These are phyloP conservation scores for Clarias macrocephalus DNA, from an alignment of 2,113 vertebrate genomes.

Conservation along the genomic window DNA sequence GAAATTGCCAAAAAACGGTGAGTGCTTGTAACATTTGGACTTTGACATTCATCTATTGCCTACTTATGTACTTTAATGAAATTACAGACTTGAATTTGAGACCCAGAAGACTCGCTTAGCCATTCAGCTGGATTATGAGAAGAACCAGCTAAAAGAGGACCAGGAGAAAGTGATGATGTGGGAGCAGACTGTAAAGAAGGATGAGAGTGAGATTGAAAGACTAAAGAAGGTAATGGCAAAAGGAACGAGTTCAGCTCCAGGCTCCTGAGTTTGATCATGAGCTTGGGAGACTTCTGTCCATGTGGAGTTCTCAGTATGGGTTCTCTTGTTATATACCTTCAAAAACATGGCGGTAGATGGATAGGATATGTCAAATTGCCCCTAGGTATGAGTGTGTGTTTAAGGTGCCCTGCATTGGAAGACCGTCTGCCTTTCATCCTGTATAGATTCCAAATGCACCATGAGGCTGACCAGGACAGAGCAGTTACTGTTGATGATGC, in stretches of 20 bases:
- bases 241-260: background rate
- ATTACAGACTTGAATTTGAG: conserved; percentile 75
- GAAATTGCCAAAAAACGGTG: conserved; percentile 95
- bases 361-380: background rate
- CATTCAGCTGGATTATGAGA: conserved; percentile 92
- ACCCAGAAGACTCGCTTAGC: conserved; percentile 93
- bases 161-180: conserved; percentile 94
- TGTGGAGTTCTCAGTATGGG: background rate
- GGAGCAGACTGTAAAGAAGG: conserved; percentile 94
- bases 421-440: background rate
- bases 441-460: background rate
- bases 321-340: background rate
- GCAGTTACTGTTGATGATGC: background rate
- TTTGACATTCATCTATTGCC: background rate
- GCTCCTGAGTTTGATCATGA: background rate
- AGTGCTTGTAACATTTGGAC: conserved; percentile 29
- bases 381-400: background rate
- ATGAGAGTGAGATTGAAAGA: conserved; percentile 90
- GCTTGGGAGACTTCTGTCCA: background rate
- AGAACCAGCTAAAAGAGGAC: conserved; percentile 91
- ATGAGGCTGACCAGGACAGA: background rate
- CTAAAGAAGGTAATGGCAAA: conserved; percentile 83
- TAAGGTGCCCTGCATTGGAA: background rate
- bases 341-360: background rate
- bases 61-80: background rate